These are phyloP conservation scores for Zeus faber DNA, from an alignment of 2,113 vertebrate species.

Conservation along the genomic window DNA sequence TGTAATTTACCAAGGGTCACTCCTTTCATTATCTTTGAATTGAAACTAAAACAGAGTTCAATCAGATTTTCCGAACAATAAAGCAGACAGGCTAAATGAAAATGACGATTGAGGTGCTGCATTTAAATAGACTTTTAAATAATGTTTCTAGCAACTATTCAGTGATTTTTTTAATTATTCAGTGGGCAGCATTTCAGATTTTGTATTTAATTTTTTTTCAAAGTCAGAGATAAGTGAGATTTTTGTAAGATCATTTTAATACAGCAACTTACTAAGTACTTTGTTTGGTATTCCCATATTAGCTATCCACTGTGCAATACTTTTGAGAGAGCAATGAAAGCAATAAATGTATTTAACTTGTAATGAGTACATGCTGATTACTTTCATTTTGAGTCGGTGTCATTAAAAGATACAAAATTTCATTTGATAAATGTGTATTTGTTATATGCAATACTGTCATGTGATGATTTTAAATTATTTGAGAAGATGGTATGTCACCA, in stretches of 20 bases:
- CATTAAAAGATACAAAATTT: conserved; percentile 12
- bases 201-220: too few species aligned
- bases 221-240: too few species aligned
- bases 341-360: conserved; percentile 44
- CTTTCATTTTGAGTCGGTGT: neutral
- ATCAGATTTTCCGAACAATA: neutral
- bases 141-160: conserved; percentile 10
- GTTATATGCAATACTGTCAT: conserved; percentile 48
- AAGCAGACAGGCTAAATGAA: too few species aligned
- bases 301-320: conserved; percentile 36
- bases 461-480: conserved; percentile 46
- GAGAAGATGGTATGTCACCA: conserved; percentile 35
- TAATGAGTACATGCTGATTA: neutral
- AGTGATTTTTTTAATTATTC: conserved; percentile 15
- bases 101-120: too few species aligned
- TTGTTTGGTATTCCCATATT: conserved; percentile 11
- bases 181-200: conserved; percentile 30
- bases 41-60: neutral
- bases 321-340: too few species aligned
- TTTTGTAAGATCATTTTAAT: conserved; percentile 36
- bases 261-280: conserved; percentile 14
- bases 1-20: conserved; percentile 8
- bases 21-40: conserved; percentile 3
- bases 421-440: conserved; percentile 26
- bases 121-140: too few species aligned